Percentiles rank a stretch among this genome's conserved stretches.
phyloP scores from a whole-genome alignment of 2,113 vertebrate genomes.

The Pangasianodon gigas region DNA sequence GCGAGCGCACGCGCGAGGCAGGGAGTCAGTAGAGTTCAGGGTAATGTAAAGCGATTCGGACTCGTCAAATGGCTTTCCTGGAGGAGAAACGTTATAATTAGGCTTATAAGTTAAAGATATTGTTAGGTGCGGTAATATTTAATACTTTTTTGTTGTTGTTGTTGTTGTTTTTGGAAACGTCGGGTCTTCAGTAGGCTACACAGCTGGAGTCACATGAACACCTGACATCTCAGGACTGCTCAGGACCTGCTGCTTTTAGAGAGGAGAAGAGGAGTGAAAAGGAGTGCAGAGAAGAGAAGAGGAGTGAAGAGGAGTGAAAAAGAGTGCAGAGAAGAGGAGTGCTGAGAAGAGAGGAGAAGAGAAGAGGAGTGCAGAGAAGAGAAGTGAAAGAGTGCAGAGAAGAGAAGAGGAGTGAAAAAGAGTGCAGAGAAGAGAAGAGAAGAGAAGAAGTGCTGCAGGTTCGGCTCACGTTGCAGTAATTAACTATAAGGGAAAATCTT shows the following conservation, averaged over 20 bases:
- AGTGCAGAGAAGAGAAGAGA: no score
- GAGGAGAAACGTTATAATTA: neutral
- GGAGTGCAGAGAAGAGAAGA: neutral
- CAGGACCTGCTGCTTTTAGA: neutral
- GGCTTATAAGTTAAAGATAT: neutral
- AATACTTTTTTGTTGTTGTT: neutral
- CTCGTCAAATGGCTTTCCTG: neutral
- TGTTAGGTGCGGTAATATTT: neutral
- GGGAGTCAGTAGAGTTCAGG: no score
- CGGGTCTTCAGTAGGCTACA: neutral
- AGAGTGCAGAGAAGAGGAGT: no score
- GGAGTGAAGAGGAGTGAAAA: no score
- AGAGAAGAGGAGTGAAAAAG: no score
- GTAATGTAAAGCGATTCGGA: no score
- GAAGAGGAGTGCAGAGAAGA: no score
- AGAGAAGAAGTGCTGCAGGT: neutral
- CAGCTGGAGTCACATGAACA: neutral
- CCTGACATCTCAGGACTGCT: slow-evolving; percentile 10
- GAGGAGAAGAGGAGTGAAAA: no score
- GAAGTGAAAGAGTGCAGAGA: no score
- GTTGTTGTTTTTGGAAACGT: neutral
- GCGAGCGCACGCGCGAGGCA: neutral
- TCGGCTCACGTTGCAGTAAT: neutral
- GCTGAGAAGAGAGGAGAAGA: no score
- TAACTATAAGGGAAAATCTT: neutral